Evolutionary conservation across 2,113 vertebrate species (phyloP).

Genomic region (Piaya cayana): DNA sequence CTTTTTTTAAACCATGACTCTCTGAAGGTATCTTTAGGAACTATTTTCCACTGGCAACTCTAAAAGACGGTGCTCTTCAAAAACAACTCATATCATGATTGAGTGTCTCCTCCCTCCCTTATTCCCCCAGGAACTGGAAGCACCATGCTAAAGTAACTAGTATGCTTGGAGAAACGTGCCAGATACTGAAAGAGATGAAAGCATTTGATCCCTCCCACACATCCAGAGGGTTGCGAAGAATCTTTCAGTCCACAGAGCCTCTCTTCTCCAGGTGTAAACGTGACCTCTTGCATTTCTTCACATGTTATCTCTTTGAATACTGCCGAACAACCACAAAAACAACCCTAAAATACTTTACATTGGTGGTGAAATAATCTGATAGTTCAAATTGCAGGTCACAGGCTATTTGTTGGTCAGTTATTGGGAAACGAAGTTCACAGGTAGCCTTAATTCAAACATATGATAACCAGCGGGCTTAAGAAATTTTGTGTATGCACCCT

Average conservation of each 20-base stretch:
- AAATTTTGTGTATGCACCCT: background rate
- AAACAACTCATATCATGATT: background rate
- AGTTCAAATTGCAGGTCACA: background rate
- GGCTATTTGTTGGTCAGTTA: background rate
- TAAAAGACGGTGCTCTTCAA: background rate
- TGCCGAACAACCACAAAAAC: constrained; percentile 1
- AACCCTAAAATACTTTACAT: background rate
- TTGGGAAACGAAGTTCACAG: background rate
- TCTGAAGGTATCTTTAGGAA: background rate
- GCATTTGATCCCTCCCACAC: background rate
- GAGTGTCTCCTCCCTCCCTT: background rate
- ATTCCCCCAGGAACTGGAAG: background rate
- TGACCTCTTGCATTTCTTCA: background rate
- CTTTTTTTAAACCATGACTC: background rate
- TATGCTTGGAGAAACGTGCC: background rate
- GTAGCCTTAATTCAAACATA: background rate
- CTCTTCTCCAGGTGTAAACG: background rate
- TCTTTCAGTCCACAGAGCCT: background rate
- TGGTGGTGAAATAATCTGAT: background rate
- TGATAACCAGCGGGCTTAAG: background rate
- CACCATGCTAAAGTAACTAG: background rate
- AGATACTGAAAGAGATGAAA: background rate
- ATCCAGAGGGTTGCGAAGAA: background rate
- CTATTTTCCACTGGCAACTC: background rate
- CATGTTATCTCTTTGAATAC: background rate